Base-by-base conservation (phyloP, 2,888 invertebrate species). In the Hypomecis atomaria region DNA sequence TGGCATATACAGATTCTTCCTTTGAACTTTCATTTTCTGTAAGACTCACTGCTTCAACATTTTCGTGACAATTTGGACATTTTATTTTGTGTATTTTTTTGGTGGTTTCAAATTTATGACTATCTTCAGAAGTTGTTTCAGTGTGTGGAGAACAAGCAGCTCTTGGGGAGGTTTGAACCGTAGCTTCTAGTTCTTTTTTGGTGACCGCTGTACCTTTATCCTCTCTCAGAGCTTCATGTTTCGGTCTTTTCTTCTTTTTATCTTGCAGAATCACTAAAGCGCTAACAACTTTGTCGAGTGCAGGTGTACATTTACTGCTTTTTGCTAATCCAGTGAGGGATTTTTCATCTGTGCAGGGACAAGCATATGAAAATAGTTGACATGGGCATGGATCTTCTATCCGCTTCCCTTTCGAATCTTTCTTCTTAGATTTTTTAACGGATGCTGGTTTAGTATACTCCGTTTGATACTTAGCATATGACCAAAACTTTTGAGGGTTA, bases 51-150 rank as follows among this genome's bases (percentile, higher is more conserved):
- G 89, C 69, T 58, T 88, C 83, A 44, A 91, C 78, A 67, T 78
- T 83, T 76, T 87, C 85, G 64, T 81, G 88, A 69, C 91, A 91
- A 38, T 86, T 86, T 4, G 90, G 90, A 67, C 91, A 91, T 65
- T 78, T 69, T 34, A 90, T 61, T 69, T 78, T 78, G 34, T 77
- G 79, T 13, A 70, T n/a, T 70, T 79, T 87, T 68, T 78, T 87
- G 13, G 44, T 66, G 47, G 61, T 57, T 55, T 69, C 78, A 5
- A 44, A 43, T 73, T 77, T 83, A 63, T 59, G 72, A 64, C 72
- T 78, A 11, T 71, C 73, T 4, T 43, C 13, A 40, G 48, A 53
- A 11, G 52, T 59, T 34, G 63, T 58, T 54, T 78, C 71, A 58
- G 42, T 52, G 10, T 71, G 9, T 34, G 61, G 61, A n/a, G 71